Base-by-base conservation (phyloP, 64 coral and sea anemone species). In the Stichodactyla mertensii region DNA sequence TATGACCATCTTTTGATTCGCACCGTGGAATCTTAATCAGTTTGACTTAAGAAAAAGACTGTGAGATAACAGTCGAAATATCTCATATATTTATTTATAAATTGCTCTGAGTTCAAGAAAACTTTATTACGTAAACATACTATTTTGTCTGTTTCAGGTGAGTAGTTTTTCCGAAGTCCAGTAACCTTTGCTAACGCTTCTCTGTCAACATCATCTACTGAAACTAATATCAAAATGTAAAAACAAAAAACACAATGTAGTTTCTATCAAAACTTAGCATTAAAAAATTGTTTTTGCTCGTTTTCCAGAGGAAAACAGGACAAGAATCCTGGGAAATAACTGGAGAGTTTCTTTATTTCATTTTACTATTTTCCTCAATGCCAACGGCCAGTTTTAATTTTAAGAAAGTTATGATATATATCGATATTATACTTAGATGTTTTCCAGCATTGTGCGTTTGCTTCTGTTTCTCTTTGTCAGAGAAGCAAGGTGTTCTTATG, bases 201-300 rank as follows among this genome's bases (percentile, higher is more conserved):
- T 19, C 53, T 81, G 12, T 81, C 78, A 12, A 55, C 53, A 55
- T 81, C 78, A 81, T 81, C 78, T 54, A 53, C 78, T 53, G 78
- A 23, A 19, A 81, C 78, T 81, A 53, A n/a, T n/a, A n/a, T n/a
- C n/a, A 81, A 81, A 81, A 16, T 4, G n/a, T 6, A 79, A 69
- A 69, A 79, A 13, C 7, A 45, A 15, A 51, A 51, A 80, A 80
- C 11, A 18, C 1, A 51, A 80, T n/a, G 66, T 2, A 70, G 2
- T 20, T 2, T 61, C 4, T 4, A 66, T n/a, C 18, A 66, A 66
- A 45, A 45, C 1, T 45, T 45, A 45, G 36, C 36, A 45, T 45
- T 45, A 45, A 45, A 45, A 45, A 45, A 45, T 45, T 45, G 1
- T 3, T 45, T 45, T 45, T 4, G 36, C 3, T 45, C 36, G 3